Percentiles rank a stretch among this genome's conserved stretches.
These are phyloP conservation scores for Syngnathus acus DNA, from an alignment of 2,797 vertebrate species.

Conservation along the genomic window DNA sequence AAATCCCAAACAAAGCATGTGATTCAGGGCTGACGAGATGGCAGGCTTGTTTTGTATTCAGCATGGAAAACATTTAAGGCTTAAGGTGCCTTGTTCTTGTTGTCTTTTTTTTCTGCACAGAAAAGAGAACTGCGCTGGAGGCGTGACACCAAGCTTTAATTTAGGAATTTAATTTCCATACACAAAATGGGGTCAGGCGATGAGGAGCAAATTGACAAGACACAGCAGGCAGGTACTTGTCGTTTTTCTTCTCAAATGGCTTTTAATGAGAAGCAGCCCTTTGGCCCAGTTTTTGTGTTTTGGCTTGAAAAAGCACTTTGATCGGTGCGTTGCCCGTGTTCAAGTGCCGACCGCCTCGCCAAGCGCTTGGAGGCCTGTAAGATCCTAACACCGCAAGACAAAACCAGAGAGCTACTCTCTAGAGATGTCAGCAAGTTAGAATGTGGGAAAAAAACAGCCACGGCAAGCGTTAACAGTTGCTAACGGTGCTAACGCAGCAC, in stretches of 20 bases:
- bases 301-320: conserved; percentile 36
- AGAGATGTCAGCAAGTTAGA: not conserved
- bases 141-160: conserved; percentile 59
- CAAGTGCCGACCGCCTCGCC: conserved; percentile 11
- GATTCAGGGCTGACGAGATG: conserved; percentile 43
- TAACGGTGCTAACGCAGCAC: not conserved
- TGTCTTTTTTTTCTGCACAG: conserved; percentile 50
- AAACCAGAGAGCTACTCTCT: not conserved
- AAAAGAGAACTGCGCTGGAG: conserved; percentile 51
- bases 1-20: not conserved
- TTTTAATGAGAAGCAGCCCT: conserved; percentile 51
- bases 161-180: conserved; percentile 72
- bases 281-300: conserved; percentile 41
- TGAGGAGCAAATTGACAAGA: conserved; percentile 59
- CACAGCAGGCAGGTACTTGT: conserved; percentile 44
- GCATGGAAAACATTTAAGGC: conserved; percentile 37
- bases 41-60: conserved; percentile 44
- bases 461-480: not conserved
- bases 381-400: not conserved
- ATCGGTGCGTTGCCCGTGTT: conserved; percentile 17
- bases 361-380: not conserved
- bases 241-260: conserved; percentile 56
- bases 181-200: conserved; percentile 64
- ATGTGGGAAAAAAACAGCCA: not conserved
- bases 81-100: conserved; percentile 41